These are phyloP conservation scores for Lepus timidus DNA, from an alignment of 2,113 vertebrate species.

Conservation along the genomic window DNA sequence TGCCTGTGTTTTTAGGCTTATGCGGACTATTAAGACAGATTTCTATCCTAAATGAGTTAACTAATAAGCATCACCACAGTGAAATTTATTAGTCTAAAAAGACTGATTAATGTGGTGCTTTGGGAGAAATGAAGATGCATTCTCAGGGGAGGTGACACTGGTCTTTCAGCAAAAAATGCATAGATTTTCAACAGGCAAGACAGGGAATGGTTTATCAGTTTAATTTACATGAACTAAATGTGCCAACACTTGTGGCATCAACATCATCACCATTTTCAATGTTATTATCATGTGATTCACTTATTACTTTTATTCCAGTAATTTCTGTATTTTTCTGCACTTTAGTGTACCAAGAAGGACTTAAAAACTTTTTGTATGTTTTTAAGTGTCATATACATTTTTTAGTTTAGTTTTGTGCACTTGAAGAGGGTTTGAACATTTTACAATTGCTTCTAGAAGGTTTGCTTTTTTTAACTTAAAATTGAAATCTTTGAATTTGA, in stretches of 20 bases:
- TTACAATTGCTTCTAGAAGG: background rate
- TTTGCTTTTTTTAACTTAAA: background rate
- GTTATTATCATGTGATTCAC: background rate
- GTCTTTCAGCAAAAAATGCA: slow-evolving; percentile 16
- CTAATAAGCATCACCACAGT: background rate
- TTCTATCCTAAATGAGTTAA: slow-evolving; percentile 11
- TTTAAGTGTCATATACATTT: background rate
- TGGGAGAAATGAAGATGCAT: background rate
- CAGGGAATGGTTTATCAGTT: background rate
- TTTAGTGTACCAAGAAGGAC: background rate
- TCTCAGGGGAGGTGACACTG: background rate
- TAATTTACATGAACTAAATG: background rate
- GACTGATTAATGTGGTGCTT: background rate
- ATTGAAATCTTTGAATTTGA: background rate
- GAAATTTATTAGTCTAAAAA: background rate
- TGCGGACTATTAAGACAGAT: background rate
- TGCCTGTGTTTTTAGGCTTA: too few relatives aligned
- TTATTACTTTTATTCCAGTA: background rate
- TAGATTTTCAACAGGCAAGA: slow-evolving; percentile 9
- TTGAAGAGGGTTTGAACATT: background rate
- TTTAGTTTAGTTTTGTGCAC: background rate
- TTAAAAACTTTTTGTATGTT: background rate
- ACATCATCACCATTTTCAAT: background rate
- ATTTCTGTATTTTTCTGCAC: background rate
- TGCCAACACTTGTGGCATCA: background rate